Evolutionary conservation across 1,140 invertebrate genomes (phyloP), one percentile per base, ranked within the genome.

Genomic region (Heliconius hewitsoni): DNA sequence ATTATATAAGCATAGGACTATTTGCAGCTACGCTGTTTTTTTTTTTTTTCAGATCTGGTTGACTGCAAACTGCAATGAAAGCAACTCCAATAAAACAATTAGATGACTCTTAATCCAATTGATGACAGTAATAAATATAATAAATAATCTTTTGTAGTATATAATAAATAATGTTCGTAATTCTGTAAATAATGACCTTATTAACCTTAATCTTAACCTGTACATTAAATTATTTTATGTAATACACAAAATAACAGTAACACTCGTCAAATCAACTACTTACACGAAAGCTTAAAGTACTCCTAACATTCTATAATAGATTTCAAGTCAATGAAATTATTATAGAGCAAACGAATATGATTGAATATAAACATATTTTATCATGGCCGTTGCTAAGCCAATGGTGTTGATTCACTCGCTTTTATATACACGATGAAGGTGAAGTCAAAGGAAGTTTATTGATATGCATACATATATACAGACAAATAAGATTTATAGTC

Each of bases 281-380:
- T 27, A 23, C 55, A 66, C 13, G 27, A 66, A 66, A 66, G 23
- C 60, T 16, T 6, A 11, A 66, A 66, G 27, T 30, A 9, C 37
- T 60, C 1, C 34, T 66, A 50, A 71, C 71, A 77, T 77, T 66
- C 39, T 60, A 42, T 74, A 77, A 37, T 71, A 74, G 72, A 74
- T 71, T 91, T 87, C 87, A 91, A 23, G 88, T 91, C 90, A 91
- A 91, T 92, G 89, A 92, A 92, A 93, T 93, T 90, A 91, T 91
- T 91, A 90, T 86, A 90, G 85, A 89, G 84, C 91, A 92, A 90
- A 90, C 89, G 81, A 85, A 90, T 89, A 90, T 87, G 87, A 91
- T 80, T 78, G 83, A 89, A 88, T 90, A 90, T 91, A 94, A 91
- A 92, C 88, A 90, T 78, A 76, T 76, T 75, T 73, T 86, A 86